Percentiles rank a stretch among this genome's conserved stretches.
phyloP scores from a whole-genome alignment of 1,140 invertebrate species.

The Metopolophium dirhodum region DNA sequence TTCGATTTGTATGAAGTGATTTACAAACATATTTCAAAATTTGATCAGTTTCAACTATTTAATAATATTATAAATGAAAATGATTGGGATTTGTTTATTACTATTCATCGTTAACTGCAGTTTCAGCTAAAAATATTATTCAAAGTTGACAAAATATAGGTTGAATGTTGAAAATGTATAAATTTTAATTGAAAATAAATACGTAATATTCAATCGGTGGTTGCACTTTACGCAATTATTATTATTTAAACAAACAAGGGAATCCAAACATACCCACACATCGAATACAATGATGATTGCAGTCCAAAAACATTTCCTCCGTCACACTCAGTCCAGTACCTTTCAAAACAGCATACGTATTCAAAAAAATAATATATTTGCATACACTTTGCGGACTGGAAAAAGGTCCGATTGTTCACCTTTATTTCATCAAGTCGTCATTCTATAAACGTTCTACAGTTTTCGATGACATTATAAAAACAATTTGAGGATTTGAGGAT shows the following conservation, averaged over 20 bases:
- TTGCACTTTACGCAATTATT: background rate
- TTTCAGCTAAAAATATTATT: background rate
- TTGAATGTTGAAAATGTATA: background rate
- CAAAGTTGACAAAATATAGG: background rate
- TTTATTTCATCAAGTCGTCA: background rate
- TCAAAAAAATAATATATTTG: background rate
- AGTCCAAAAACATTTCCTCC: background rate
- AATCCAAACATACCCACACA: background rate
- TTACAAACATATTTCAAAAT: background rate
- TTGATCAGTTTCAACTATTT: background rate
- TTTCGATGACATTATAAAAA: background rate
- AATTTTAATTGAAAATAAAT: background rate
- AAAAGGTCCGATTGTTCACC: background rate
- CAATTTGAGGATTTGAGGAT: background rate
- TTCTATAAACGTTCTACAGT: background rate
- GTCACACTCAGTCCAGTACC: background rate
- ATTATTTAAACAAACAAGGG: conserved; percentile 7
- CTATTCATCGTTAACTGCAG: background rate
- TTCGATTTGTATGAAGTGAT: no score
- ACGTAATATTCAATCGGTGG: background rate
- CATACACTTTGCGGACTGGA: background rate
- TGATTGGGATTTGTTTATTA: background rate
- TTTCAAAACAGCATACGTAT: background rate
- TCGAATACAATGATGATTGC: background rate
- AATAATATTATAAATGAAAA: background rate